Base-by-base conservation (phyloP, 2,797 vertebrate species). In the Pipistrellus nathusii region DNA sequence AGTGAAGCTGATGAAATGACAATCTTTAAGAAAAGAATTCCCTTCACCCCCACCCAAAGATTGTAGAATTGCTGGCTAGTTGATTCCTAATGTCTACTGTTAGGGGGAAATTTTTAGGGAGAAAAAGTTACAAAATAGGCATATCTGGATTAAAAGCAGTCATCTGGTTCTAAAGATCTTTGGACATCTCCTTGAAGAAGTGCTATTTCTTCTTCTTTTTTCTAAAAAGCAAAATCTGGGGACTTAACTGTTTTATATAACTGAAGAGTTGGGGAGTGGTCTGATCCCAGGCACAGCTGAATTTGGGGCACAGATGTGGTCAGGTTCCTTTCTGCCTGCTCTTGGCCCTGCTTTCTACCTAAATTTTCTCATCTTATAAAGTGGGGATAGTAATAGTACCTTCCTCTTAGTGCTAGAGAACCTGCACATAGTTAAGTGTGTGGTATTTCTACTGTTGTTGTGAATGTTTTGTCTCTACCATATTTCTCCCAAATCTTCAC, bases 111-210 rank as follows among this genome's bases (percentile, higher is more conserved):
- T 94, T 73, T 94, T 10, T 4, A 25, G 44, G n/a, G 23, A 78
- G 41, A 93, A 71, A 53, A 78, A 81, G n/a, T 84, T 66, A 6
- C 57, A 46, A 18, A 66, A 48, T 78, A 89, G 76, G 30, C 44
- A 30, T 35, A 76, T 23, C 17, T 91, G 46, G 44, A 57, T 75
- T 41, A 86, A 53, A 76, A 85, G 10, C 23, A 41, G 13, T 53
- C 44, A 64, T 2, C 15, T 88, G 11, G 27, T 73, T 94, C 35
- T 78, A 85, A 73, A 69, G 48, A 62, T 69, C 57, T 83, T 75
- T 32, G 81, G 51, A 72, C 21, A 44, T 89, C 62, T 44, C 38
- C 82, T 78, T 72, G 14, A 89, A 81, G 64, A 93, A 85, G 57
- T 68, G 12, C 53, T 66, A 44, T 86, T 32, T 90, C 12, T 48